Percentiles rank a stretch among this genome's conserved stretches.
Evolutionary conservation across 2,113 vertebrate species (phyloP).

Genomic region (Okapia johnstoni): DNA sequence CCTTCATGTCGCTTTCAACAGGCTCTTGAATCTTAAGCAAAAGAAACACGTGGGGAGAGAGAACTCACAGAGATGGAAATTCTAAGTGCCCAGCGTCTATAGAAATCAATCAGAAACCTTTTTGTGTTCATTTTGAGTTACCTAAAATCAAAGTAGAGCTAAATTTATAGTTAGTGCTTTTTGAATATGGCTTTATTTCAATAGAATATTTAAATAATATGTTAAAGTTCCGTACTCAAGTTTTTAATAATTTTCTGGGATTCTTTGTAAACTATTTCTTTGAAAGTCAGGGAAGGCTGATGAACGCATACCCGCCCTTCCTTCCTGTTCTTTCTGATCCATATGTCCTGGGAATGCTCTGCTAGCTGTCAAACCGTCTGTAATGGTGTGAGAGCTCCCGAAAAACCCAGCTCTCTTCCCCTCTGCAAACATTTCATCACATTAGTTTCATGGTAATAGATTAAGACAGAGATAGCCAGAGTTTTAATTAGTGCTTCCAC

Average conservation of each 20-base stretch:
- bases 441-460: neutral
- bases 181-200: neutral
- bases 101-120: neutral
- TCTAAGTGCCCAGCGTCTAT: neutral
- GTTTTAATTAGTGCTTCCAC: neutral
- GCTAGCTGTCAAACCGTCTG: no score
- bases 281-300: neutral
- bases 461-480: neutral
- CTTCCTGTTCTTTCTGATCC: neutral
- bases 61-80: neutral
- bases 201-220: neutral
- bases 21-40: neutral
- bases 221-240: neutral
- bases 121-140: neutral
- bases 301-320: rapidly evolving
- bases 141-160: neutral
- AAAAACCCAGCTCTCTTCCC: neutral
- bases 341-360: neutral
- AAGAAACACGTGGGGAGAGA: neutral
- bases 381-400: neutral
- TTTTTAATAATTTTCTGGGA: neutral
- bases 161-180: neutral
- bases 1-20: neutral
- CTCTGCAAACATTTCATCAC: neutral
- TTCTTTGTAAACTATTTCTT: neutral